phyloP scores from a whole-genome alignment of 2,888 invertebrate species.

The Microdon myrmicae region DNA sequence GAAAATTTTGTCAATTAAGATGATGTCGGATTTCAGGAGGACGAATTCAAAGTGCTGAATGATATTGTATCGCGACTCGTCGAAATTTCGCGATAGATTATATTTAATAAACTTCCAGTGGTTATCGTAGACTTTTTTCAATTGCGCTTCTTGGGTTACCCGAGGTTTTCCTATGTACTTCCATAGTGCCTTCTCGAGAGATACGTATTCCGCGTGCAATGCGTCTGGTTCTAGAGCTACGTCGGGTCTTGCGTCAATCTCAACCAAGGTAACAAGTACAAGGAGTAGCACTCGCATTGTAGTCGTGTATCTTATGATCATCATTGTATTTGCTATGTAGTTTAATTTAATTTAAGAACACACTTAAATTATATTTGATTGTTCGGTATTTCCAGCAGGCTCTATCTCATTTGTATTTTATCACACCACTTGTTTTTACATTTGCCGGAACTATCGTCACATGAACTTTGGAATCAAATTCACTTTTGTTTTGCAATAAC shows the following conservation, averaged over 20 bases:
- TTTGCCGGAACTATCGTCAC: too few relatives aligned
- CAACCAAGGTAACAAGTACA: constrained; percentile 20
- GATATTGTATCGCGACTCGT: constrained; percentile 58
- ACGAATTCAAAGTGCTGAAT: constrained; percentile 74
- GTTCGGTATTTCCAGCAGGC: too few relatives aligned
- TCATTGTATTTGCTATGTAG: constrained; percentile 36
- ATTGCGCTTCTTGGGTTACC: constrained; percentile 56
- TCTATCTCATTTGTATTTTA: too few relatives aligned
- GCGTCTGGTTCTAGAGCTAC: constrained; percentile 69
- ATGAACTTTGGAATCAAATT: too few relatives aligned
- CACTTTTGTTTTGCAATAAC: too few relatives aligned
- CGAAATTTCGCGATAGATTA: constrained; percentile 55
- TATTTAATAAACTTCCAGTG: constrained; percentile 60
- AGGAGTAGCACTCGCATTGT: constrained; percentile 23
- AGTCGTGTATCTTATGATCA: constrained; percentile 26
- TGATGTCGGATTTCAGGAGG: constrained; percentile 71
- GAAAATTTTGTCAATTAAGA: constrained; percentile 75
- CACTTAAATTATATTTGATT: too few relatives aligned
- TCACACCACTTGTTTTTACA: too few relatives aligned
- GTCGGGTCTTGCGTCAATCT: constrained; percentile 56
- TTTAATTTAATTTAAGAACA: too few relatives aligned
- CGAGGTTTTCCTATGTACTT: constrained; percentile 57
- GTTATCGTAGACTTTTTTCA: constrained; percentile 62
- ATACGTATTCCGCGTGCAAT: constrained; percentile 71
- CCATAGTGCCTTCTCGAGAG: constrained; percentile 68